phyloP scores from a whole-genome alignment of 2,888 invertebrate species.

The Pecten maximus region DNA sequence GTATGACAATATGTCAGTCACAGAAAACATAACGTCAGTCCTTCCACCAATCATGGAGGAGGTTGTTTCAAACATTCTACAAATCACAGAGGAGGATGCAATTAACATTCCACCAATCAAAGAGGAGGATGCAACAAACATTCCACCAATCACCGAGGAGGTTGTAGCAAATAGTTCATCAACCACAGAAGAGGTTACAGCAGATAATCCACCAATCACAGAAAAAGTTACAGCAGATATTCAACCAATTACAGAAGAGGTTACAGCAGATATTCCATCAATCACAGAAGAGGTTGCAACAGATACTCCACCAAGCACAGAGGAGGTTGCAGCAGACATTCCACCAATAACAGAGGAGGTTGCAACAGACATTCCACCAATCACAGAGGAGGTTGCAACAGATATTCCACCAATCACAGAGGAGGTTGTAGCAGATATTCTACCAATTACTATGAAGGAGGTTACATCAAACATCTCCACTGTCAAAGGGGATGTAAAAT shows the following conservation, averaged over 20 bases:
- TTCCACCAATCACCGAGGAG: neutral
- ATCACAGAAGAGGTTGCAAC: neutral
- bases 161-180: neutral
- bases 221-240: too few relatives aligned
- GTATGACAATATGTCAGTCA: neutral
- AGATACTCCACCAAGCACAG: neutral
- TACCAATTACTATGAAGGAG: too few relatives aligned
- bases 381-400: neutral
- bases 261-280: neutral
- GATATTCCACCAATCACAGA: neutral
- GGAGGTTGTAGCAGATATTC: neutral
- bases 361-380: neutral
- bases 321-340: neutral
- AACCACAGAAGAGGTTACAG: neutral
- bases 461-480: too few relatives aligned
- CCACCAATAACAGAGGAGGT: neutral
- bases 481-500: too few relatives aligned
- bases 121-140: neutral
- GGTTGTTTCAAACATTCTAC: neutral
- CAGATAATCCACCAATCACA: neutral
- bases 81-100: neutral
- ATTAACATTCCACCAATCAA: neutral
- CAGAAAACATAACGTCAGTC: neutral
- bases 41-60: constrained; percentile 25
- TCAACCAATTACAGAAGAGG: too few relatives aligned